Conservation (phyloP, 2,797 vertebrate genomes). For the Emys orbicularis region DNA sequence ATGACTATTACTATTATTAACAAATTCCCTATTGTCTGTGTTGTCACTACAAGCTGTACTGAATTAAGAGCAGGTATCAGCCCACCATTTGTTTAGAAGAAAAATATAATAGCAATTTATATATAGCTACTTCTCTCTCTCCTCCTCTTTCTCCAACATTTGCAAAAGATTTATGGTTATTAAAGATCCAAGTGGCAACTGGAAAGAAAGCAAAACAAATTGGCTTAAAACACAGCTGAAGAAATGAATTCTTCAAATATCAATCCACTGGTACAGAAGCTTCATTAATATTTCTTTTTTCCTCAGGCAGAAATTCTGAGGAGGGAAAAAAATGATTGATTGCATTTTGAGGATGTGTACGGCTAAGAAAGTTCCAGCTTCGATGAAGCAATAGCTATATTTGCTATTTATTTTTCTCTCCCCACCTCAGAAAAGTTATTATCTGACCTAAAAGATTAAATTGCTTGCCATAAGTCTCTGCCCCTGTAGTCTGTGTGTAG, state of each 20-base stretch:
- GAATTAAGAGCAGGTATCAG: neutral
- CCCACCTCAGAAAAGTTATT: neutral
- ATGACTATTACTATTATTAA: neutral
- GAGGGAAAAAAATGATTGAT: neutral
- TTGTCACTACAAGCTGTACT: neutral
- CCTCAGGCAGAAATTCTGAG: constrained; percentile 16
- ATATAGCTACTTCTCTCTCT: neutral
- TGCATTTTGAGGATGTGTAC: neutral
- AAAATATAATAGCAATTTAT: neutral
- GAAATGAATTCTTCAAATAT: neutral
- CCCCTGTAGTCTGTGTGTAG: neutral
- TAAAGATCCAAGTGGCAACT: constrained; percentile 5
- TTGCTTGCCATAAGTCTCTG: constrained; percentile 6
- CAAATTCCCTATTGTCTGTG: neutral
- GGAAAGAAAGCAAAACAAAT: constrained; percentile 18
- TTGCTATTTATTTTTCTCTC: constrained; percentile 2
- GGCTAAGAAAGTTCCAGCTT: neutral
- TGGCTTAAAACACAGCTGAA: constrained; percentile 19
- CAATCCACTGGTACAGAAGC: neutral
- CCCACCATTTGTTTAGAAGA: neutral
- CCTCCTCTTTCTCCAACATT: neutral
- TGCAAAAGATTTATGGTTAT: neutral
- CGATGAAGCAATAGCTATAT: neutral
- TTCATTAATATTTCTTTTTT: constrained; percentile 44
- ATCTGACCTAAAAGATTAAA: neutral